These are phyloP conservation scores for Dryobota labecula DNA, from an alignment of 2,888 invertebrate species.

Conservation along the genomic window DNA sequence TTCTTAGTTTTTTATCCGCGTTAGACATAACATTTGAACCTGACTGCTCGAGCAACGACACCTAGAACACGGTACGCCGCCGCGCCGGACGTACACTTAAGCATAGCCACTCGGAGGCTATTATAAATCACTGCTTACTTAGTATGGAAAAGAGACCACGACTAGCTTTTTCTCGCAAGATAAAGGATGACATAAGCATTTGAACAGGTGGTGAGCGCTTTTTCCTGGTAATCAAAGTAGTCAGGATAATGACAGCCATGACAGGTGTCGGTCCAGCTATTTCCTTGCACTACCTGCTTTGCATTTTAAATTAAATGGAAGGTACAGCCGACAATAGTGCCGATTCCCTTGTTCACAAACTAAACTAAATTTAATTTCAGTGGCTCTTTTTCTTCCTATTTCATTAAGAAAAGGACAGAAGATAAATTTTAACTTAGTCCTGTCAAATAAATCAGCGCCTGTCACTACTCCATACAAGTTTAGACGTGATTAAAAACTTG, in stretches of 20 bases:
- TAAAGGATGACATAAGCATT: slow-evolving; percentile 34
- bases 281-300: slow-evolving; percentile 40
- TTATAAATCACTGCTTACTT: slow-evolving; percentile 26
- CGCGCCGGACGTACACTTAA: not conserved
- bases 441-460: no score
- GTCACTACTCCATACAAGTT: no score
- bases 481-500: no score
- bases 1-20: no score
- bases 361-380: no score
- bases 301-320: slow-evolving; percentile 36
- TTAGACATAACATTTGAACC: no score
- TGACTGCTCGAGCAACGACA: no score
- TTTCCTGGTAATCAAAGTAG: slow-evolving; percentile 30
- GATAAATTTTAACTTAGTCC: no score
- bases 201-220: slow-evolving; percentile 32
- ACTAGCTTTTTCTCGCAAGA: slow-evolving; percentile 31
- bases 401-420: no score
- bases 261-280: slow-evolving; percentile 40
- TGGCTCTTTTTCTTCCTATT: no score
- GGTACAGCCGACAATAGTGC: not conserved
- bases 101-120: not conserved
- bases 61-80: no score
- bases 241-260: slow-evolving; percentile 19
- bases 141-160: slow-evolving; percentile 14
- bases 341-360: no score